A percentile compares a stretch with the other conserved stretches of the same genome.
Conservation (phyloP, 2,888 invertebrate genomes). For the Digitonthophagus gazella region DNA sequence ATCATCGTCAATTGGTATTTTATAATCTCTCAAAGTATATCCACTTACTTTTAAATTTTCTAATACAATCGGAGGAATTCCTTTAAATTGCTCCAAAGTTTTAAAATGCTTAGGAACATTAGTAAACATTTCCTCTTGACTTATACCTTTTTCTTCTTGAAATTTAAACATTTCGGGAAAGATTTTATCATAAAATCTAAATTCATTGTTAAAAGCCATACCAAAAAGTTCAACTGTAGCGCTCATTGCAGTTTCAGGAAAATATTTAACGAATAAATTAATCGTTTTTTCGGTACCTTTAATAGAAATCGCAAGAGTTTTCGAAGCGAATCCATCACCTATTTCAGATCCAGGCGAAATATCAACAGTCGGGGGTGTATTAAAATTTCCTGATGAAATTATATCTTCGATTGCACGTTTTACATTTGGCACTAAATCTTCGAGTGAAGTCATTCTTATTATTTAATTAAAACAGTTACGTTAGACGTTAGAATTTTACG, state of each 20-base stretch:
- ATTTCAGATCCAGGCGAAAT: background rate
- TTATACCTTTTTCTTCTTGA: conserved; percentile 12
- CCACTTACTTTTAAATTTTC: conserved; percentile 38
- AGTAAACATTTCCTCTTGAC: conserved; percentile 5
- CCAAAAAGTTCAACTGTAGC: background rate
- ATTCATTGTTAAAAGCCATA: conserved; percentile 15
- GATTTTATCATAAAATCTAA: conserved; percentile 19
- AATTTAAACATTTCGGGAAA: conserved; percentile 17
- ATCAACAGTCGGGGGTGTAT: background rate
- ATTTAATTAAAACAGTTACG: too few species aligned
- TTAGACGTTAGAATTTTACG: too few species aligned
- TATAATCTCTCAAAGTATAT: conserved; percentile 38
- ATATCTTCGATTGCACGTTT: background rate
- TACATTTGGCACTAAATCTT: background rate
- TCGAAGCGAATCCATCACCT: conserved; percentile 3
- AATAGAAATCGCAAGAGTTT: background rate
- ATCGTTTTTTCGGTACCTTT: background rate
- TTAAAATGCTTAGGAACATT: conserved; percentile 28
- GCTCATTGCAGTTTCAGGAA: background rate
- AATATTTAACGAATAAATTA: background rate
- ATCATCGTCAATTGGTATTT: conserved; percentile 37
- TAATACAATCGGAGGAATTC: conserved; percentile 32
- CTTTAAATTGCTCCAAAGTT: conserved; percentile 24
- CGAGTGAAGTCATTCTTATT: background rate
- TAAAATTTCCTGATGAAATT: background rate